Evolutionary conservation across 2,888 invertebrate species (phyloP).

Genomic region (Adelphocoris suturalis): DNA sequence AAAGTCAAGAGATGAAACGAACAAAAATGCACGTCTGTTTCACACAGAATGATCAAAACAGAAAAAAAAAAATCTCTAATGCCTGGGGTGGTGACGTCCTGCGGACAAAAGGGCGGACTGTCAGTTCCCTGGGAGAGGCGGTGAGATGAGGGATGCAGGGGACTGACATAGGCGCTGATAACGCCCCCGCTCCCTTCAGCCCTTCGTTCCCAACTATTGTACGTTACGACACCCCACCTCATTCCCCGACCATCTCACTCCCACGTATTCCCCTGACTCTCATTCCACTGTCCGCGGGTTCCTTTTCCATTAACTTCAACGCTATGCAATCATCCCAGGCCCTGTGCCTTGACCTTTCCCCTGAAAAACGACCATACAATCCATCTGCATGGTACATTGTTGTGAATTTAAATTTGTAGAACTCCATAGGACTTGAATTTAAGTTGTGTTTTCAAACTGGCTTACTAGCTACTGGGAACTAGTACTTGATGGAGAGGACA

Average conservation of each 20-base stretch:
- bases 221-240: not conserved
- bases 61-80: not conserved
- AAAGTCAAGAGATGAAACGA: not conserved
- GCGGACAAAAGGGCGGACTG: constrained; percentile 37
- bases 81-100: not conserved
- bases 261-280: not conserved
- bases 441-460: too few species aligned
- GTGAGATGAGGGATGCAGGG: constrained; percentile 39
- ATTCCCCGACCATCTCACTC: not conserved
- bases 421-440: too few species aligned
- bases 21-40: constrained; percentile 13
- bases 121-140: not conserved
- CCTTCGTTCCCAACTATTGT: not conserved
- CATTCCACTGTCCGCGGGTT: not conserved
- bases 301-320: constrained; percentile 26
- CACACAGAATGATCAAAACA: constrained; percentile 25
- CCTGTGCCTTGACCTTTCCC: not conserved
- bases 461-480: too few species aligned
- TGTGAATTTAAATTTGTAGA: too few species aligned
- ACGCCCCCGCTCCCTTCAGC: not conserved
- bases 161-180: constrained; percentile 30
- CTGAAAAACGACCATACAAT: not conserved
- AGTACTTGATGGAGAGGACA: too few species aligned
- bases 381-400: not conserved
- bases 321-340: not conserved